Evolutionary conservation across 2,888 invertebrate genomes (phyloP).

Genomic region (Oxyteleia sp.): DNA sequence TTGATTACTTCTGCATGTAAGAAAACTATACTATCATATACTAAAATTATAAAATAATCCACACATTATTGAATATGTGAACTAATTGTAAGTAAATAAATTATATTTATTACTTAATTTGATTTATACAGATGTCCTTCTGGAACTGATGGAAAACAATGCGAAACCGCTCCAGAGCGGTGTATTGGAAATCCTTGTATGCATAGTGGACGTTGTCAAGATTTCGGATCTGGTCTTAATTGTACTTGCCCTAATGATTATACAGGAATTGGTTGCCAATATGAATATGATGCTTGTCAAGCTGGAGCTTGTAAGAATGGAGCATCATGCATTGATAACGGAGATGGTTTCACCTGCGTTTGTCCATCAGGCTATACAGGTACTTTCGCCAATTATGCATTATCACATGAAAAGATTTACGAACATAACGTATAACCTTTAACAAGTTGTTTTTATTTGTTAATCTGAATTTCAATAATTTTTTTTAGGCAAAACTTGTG

Average conservation of each 20-base stretch:
- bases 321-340: constrained; percentile 96
- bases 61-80: too few relatives aligned
- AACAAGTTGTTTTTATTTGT: not conserved
- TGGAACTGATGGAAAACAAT: constrained; percentile 98
- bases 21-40: too few relatives aligned
- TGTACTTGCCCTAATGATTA: constrained; percentile 96
- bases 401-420: constrained; percentile 40
- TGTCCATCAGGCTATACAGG: constrained; percentile 94
- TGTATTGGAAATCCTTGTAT: constrained; percentile 97
- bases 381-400: constrained; percentile 81
- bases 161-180: constrained; percentile 98
- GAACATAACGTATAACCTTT: not conserved
- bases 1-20: too few relatives aligned
- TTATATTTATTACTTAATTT: too few relatives aligned
- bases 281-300: constrained; percentile 97
- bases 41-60: too few relatives aligned
- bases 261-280: constrained; percentile 96
- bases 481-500: constrained; percentile 92
- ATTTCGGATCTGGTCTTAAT: constrained; percentile 97
- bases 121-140: constrained; percentile 93
- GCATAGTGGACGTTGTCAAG: constrained; percentile 98
- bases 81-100: too few relatives aligned
- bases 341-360: constrained; percentile 94
- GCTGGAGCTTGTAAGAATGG: constrained; percentile 97
- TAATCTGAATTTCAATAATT: constrained; percentile 21